phyloP scores from a whole-genome alignment of 2,113 vertebrate species.

The Herpailurus yagouaroundi region DNA sequence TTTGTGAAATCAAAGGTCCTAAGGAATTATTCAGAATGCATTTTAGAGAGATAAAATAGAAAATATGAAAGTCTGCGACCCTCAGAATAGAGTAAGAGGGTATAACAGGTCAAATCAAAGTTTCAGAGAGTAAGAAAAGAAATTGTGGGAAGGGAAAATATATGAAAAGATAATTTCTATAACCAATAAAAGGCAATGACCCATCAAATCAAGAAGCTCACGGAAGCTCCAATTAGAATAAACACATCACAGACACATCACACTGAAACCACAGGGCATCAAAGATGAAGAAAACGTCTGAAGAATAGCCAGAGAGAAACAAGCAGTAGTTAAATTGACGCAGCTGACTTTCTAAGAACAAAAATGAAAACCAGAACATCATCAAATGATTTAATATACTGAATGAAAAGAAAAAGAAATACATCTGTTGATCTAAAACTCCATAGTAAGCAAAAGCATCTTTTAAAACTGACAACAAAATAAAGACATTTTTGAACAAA shows the following conservation, averaged over 20 bases:
- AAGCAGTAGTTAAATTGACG: background rate
- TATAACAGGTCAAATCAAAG: background rate
- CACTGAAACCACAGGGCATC: background rate
- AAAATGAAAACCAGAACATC: background rate
- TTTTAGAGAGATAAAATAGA: background rate
- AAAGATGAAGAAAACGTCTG: background rate
- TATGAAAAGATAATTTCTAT: background rate
- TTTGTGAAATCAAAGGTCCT: background rate
- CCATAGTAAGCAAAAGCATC: background rate
- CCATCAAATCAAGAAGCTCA: background rate
- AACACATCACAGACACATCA: background rate
- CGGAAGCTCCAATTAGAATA: background rate
- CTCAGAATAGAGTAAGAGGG: background rate
- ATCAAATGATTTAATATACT: background rate
- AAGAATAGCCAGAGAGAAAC: background rate
- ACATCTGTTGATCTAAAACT: background rate
- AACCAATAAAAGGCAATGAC: background rate
- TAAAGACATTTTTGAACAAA: background rate
- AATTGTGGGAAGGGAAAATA: background rate
- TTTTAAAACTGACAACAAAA: background rate
- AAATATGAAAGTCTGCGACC: background rate
- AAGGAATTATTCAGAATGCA: conserved; percentile 7
- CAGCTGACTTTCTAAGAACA: background rate
- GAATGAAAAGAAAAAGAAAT: background rate
- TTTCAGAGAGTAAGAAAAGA: background rate